Evolutionary conservation across 2,113 vertebrate species (phyloP).

Genomic region (Bufo bufo): DNA sequence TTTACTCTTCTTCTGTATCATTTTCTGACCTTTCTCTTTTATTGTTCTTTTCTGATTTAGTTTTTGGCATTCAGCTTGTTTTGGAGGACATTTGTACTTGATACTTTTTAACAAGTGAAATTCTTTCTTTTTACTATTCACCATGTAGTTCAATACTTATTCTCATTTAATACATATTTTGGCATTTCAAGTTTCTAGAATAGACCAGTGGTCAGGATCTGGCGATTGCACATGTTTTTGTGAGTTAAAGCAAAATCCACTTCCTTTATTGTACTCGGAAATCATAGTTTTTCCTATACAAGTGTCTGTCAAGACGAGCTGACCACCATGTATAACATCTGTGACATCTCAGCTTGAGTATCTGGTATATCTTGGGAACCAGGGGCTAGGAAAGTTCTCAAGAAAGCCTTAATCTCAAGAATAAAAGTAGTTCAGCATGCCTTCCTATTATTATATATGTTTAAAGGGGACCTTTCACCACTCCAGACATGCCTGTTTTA

Average conservation of each 20-base stretch:
- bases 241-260: not conserved
- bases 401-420: constrained; percentile 9
- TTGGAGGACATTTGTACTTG: not conserved
- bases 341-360: constrained; percentile 9
- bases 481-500: too few relatives aligned
- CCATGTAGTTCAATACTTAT: not conserved
- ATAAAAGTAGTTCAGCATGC: constrained; percentile 2
- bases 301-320: not conserved
- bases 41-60: not conserved
- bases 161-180: not conserved
- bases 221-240: not conserved
- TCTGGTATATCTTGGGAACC: constrained; percentile 12
- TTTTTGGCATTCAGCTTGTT: not conserved
- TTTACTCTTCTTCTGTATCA: not conserved
- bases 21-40: not conserved
- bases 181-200: not conserved
- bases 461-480: not conserved
- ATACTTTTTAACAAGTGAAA: not conserved
- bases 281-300: not conserved
- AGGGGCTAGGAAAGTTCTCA: constrained; percentile 35
- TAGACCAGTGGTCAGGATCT: not conserved
- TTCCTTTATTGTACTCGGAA: not conserved
- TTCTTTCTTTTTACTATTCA: not conserved
- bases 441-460: not conserved
- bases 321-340: not conserved